A percentile compares a stretch with the other conserved stretches of the same genome.
phyloP scores from a whole-genome alignment of 1,140 invertebrate species.

The Pygmarrhopalites habei region DNA sequence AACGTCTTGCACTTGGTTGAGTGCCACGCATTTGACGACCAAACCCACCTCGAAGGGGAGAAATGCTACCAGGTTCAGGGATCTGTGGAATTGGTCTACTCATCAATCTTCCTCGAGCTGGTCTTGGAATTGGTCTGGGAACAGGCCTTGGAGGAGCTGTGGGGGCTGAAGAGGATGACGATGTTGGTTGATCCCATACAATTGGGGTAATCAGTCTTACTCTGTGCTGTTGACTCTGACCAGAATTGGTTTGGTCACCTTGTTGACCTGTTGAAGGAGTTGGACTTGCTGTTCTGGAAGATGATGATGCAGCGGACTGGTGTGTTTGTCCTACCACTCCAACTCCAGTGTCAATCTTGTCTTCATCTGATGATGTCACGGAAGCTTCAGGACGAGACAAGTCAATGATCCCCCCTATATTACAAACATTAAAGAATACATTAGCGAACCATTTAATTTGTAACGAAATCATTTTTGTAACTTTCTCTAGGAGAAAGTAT shows the following conservation, averaged over 20 bases:
- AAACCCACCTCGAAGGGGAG: constrained; percentile 13
- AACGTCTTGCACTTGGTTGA: constrained; percentile 33
- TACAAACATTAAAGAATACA: neutral
- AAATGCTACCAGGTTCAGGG: constrained; percentile 12
- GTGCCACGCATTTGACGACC: constrained; percentile 11
- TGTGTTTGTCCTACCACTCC: neutral
- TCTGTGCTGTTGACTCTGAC: constrained; percentile 19
- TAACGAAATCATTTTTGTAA: too few relatives aligned
- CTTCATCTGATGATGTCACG: constrained; percentile 38
- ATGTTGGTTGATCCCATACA: constrained; percentile 38
- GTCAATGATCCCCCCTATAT: neutral
- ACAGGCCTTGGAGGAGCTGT: neutral
- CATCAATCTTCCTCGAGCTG: neutral
- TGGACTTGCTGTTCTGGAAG: constrained; percentile 25
- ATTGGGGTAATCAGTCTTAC: constrained; percentile 34
- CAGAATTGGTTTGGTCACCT: neutral
- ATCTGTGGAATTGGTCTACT: constrained; percentile 1
- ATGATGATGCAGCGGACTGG: constrained; percentile 19
- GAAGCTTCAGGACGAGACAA: constrained; percentile 18
- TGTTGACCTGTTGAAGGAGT: constrained; percentile 15
- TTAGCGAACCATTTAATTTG: neutral
- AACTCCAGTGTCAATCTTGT: constrained; percentile 27
- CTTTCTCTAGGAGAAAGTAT: neutral
- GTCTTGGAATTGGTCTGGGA: too few relatives aligned
- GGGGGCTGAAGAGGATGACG: constrained; percentile 23